Conservation (phyloP, 2,888 invertebrate species). For the Matsumyia berberina region DNA sequence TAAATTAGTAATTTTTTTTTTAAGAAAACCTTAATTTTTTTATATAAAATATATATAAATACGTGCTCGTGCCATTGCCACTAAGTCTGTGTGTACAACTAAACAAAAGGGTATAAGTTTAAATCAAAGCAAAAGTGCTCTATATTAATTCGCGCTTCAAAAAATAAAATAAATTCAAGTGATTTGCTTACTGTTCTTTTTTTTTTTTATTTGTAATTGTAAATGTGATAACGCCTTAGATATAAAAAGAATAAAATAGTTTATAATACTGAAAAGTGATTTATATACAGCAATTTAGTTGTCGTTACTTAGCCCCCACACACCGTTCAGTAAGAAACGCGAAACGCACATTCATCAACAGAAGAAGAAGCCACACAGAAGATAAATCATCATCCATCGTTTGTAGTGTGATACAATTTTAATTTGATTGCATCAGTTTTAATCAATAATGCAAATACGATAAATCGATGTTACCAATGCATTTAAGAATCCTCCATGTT, state of each 20-base stretch:
- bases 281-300: constrained; percentile 46
- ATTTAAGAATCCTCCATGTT: constrained; percentile 85
- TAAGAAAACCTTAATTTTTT: constrained; percentile 28
- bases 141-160: constrained; percentile 43
- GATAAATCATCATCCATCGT: constrained; percentile 66
- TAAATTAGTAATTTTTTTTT: constrained; percentile 15
- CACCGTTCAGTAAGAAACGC: constrained; percentile 31
- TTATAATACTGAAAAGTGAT: constrained; percentile 33
- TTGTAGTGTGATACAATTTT: constrained; percentile 70
- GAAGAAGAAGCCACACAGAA: constrained; percentile 31
- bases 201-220: constrained; percentile 41
- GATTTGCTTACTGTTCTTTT: constrained; percentile 43
- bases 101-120: background rate
- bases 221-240: constrained; percentile 66
- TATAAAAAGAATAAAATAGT: constrained; percentile 31
- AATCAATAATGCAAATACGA: constrained; percentile 84
- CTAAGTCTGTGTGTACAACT: constrained; percentile 49
- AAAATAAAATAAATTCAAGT: constrained; percentile 33
- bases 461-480: constrained; percentile 85
- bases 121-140: constrained; percentile 35
- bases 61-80: constrained; percentile 69
- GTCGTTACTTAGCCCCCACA: too few species aligned
- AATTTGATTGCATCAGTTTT: constrained; percentile 79
- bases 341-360: constrained; percentile 54
- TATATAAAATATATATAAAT: constrained; percentile 15